Evolutionary conservation across 2,113 vertebrate genomes (phyloP).

Genomic region (Lynx canadensis): DNA sequence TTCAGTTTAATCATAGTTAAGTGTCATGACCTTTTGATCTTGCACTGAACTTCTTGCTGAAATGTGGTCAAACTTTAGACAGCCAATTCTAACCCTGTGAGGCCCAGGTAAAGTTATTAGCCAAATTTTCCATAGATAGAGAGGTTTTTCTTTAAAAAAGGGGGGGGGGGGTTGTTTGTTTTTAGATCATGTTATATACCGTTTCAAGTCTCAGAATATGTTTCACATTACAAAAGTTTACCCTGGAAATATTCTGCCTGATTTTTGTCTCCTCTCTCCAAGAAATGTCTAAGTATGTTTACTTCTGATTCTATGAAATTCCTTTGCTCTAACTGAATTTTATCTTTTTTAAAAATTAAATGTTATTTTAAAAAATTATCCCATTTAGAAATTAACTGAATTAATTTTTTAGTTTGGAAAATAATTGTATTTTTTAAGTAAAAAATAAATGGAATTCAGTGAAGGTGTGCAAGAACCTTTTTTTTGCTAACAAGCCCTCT

Average conservation of each 20-base stretch:
- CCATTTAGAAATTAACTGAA: constrained; percentile 14
- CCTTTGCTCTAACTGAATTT: constrained; percentile 52
- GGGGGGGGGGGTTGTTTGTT: background rate
- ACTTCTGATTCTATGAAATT: constrained; percentile 12
- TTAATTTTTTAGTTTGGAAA: constrained; percentile 31
- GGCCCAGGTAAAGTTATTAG: constrained; percentile 78
- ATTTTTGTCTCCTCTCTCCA: background rate
- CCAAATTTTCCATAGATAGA: background rate
- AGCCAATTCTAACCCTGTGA: constrained; percentile 68
- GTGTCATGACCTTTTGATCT: constrained; percentile 81
- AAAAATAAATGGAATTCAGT: background rate
- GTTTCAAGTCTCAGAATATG: constrained; percentile 59
- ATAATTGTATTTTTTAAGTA: background rate
- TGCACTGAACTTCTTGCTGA: constrained; percentile 76
- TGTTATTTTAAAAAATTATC: background rate
- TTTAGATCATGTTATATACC: constrained; percentile 5
- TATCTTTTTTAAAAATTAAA: constrained; percentile 41
- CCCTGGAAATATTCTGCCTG: background rate
- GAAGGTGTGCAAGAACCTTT: background rate
- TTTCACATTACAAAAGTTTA: constrained; percentile 62
- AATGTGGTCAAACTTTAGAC: constrained; percentile 81
- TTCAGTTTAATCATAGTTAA: constrained; percentile 82
- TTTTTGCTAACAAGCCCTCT: background rate
- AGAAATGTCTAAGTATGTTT: background rate
- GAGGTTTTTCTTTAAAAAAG: background rate